Evolutionary conservation across 2,113 vertebrate species (phyloP).

Genomic region (Malurus melanocephalus): DNA sequence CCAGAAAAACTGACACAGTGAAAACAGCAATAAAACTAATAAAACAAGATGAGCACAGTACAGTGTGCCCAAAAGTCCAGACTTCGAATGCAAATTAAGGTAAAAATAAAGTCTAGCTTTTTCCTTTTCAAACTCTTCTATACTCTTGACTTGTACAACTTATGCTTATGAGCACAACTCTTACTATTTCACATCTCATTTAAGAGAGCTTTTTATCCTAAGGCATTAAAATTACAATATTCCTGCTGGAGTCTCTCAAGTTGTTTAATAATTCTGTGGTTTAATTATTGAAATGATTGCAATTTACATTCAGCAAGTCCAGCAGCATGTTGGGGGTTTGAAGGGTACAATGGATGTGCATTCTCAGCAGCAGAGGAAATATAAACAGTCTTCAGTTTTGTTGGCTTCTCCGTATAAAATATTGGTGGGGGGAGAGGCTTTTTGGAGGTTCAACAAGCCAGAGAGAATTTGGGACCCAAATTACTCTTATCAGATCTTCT

Average conservation of each 20-base stretch:
- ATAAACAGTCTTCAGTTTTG: background rate
- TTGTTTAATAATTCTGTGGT: background rate
- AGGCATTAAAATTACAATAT: background rate
- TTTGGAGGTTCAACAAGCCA: background rate
- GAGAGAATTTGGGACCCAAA: background rate
- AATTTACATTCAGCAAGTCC: background rate
- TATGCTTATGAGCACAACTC: background rate
- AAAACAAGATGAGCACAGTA: background rate
- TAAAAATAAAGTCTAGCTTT: background rate
- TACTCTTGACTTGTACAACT: background rate
- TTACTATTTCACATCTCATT: background rate
- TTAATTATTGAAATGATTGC: slow-evolving; percentile 13
- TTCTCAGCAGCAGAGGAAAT: background rate
- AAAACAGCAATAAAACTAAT: background rate
- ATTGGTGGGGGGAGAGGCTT: background rate
- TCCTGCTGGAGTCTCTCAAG: background rate
- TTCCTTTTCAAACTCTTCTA: background rate
- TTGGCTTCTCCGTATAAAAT: background rate
- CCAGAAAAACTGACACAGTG: background rate
- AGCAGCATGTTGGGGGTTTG: background rate
- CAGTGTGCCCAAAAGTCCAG: background rate
- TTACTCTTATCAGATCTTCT: background rate
- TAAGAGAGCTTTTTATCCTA: background rate
- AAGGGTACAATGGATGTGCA: background rate
- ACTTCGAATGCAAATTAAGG: background rate